Evolutionary conservation across 1,140 invertebrate species (phyloP).

Genomic region (Eufriesea mexicana): DNA sequence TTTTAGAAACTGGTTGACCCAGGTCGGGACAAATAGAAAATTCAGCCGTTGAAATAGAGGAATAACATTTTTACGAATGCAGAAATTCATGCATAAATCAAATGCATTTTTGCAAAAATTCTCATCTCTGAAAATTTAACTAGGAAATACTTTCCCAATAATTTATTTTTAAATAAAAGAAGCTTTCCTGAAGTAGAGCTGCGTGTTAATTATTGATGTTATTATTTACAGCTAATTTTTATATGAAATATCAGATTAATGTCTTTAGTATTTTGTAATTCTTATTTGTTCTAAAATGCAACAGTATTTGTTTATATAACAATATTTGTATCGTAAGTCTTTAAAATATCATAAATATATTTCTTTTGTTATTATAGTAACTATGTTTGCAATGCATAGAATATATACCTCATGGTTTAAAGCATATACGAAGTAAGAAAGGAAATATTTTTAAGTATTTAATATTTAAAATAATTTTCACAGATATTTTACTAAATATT

Average conservation of each 20-base stretch:
- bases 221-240: background rate
- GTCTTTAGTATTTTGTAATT: no score
- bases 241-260: no score
- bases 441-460: background rate
- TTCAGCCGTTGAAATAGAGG: background rate
- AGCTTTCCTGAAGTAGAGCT: background rate
- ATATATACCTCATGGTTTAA: background rate
- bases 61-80: background rate
- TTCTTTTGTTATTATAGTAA: no score
- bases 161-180: background rate
- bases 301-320: no score
- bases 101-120: background rate
- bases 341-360: no score
- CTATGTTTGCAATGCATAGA: background rate
- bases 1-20: no score
- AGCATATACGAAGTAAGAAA: no score
- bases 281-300: no score
- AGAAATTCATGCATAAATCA: background rate
- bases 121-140: background rate
- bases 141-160: background rate
- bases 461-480: background rate
- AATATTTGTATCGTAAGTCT: no score
- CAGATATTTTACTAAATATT: background rate
- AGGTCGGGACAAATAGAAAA: background rate
- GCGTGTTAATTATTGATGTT: background rate